Evolutionary conservation across 2,888 invertebrate species (phyloP), one percentile per base, ranked within the genome.

Genomic region (Empis livida): DNA sequence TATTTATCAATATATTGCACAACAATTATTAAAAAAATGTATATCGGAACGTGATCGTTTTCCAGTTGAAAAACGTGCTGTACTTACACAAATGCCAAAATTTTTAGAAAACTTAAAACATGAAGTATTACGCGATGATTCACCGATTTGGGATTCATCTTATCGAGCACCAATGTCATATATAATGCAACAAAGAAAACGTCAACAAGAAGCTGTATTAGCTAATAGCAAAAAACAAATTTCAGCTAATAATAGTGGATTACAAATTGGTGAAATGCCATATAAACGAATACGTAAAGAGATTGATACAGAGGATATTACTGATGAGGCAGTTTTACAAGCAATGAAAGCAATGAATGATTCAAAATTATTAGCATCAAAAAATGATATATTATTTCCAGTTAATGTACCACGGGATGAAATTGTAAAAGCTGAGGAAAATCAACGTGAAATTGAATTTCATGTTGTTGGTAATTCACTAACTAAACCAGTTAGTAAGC

Each of bases 381-480:
- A 66, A 50, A 57, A 64, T 0, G 68, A 69, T 54, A 63, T 68
- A 9, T 51, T 90, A 10, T 89, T 89, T 63, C 84, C 85, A 1
- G 86, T 84, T 55, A 84, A 86, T 68, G 84, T 84, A 2, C 87
- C 93, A 0, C 76, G 93, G 13, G 95, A 95, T 62, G 93, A 94
- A 62, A 85, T 84, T 8, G 93, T 94, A 0, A 87, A 94, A 61
- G 73, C 84, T 31, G 92, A 95, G 63, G 96, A 97, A 65, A 80
- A 82, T 50, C 77, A 83, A 45, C 90, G 92, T 46, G 78, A 87
- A 46, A 95, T 97, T 15, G 86, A 91, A 62, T 91, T 96, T 65
- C 92, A 94, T 59, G 84, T 99, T 9, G 84, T 97, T 46, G 90
- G 91, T 1, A 97, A 99, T 71, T 89, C 91, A 3, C 72, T 96